Evolutionary conservation across 2,888 invertebrate species (phyloP).

Genomic region (Argyra leucocephala): DNA sequence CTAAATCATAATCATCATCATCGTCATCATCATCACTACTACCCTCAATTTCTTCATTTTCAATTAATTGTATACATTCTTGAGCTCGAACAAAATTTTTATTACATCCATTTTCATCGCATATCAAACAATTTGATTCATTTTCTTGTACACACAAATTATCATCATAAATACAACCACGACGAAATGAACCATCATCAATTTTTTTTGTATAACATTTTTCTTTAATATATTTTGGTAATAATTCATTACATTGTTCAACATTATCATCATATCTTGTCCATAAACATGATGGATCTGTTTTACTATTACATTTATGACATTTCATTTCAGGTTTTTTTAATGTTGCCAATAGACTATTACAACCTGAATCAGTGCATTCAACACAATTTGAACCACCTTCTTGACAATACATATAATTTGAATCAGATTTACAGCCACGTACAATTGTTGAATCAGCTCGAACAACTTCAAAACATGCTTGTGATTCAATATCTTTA

Average conservation of each 20-base stretch:
- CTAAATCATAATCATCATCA: no score
- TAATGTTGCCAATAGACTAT: neutral
- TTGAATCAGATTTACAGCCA: neutral
- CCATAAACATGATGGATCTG: neutral
- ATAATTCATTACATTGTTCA: neutral
- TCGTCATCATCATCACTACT: no score
- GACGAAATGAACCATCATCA: neutral
- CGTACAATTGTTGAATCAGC: neutral
- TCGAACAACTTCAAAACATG: neutral
- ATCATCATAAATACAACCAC: neutral
- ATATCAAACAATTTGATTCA: neutral
- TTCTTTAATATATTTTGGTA: neutral
- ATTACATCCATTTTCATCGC: neutral
- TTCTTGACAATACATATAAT: neutral
- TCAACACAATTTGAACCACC: neutral
- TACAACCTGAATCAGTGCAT: neutral
- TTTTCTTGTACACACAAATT: neutral
- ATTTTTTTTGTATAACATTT: neutral
- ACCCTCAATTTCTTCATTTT: neutral
- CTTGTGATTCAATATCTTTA: neutral
- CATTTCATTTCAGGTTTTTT: neutral
- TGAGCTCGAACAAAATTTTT: neutral
- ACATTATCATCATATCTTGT: neutral
- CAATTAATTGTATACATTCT: neutral
- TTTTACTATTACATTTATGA: neutral